These are phyloP conservation scores for Coregonus sp. DNA, from an alignment of 2,797 vertebrate genomes.

Conservation along the genomic window DNA sequence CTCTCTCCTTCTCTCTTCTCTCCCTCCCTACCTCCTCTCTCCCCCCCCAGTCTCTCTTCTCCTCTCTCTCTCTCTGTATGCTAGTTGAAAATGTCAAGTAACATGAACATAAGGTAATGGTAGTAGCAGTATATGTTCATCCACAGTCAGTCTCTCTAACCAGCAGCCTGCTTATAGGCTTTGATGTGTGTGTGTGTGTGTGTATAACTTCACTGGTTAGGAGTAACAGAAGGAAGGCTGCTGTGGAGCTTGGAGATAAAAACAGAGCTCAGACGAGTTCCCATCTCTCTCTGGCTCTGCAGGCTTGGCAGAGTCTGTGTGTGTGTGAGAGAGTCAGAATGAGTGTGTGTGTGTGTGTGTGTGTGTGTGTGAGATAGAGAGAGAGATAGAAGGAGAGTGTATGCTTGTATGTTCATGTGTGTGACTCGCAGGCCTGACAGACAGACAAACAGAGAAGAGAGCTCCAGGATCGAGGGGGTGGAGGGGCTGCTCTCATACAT, in stretches of 20 bases:
- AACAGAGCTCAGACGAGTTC: conserved; percentile 9
- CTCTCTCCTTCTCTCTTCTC: too few species aligned
- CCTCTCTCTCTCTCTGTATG: background rate
- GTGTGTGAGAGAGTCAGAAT: background rate
- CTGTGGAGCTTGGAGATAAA: conserved; percentile 52
- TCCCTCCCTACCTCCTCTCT: conserved; percentile 20
- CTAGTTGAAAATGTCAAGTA: conserved; percentile 31
- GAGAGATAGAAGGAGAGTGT: background rate
- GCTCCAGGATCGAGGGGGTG: conserved; percentile 50
- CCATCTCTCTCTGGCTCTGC: conserved; percentile 46
- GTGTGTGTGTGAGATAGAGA: background rate
- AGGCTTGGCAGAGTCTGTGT: conserved; percentile 43
- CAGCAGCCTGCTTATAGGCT: background rate
- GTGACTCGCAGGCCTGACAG: conserved; percentile 63
- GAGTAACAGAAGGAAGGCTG: conserved; percentile 45
- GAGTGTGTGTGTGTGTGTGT: background rate
- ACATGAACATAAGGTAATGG: conserved; percentile 43
- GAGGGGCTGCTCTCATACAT: conserved; percentile 70
- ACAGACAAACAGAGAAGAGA: conserved; percentile 68
- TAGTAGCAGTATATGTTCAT: conserved; percentile 63
- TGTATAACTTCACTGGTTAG: conserved; percentile 47
- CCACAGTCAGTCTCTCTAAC: conserved; percentile 37
- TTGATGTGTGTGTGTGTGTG: background rate
- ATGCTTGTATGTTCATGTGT: conserved; percentile 46
- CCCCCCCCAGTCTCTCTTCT: conserved; percentile 9